Conservation (phyloP, 2,113 vertebrate genomes). For the Bambusicola thoracicus region DNA sequence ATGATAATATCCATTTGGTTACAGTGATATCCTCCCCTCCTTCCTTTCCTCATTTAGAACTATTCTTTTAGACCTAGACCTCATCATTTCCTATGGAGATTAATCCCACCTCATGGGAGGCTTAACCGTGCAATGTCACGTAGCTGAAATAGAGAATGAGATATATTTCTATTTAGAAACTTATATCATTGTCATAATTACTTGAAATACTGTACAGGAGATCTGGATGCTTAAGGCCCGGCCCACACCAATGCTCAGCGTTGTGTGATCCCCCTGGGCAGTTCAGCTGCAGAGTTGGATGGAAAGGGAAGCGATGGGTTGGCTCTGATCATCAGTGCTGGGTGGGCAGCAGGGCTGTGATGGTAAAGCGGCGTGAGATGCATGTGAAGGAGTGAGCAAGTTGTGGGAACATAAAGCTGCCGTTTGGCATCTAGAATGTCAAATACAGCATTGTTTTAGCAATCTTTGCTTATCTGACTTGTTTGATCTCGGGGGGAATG, state of each 20-base stretch:
- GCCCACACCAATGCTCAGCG: not conserved
- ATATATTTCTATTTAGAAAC: not conserved
- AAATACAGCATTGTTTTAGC: not conserved
- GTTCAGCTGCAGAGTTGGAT: not conserved
- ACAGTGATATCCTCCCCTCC: too few species aligned
- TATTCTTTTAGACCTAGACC: too few species aligned
- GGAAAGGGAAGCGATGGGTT: not conserved
- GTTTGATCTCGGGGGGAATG: not conserved
- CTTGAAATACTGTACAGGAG: not conserved
- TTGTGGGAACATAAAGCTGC: not conserved
- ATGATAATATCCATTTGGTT: too few species aligned
- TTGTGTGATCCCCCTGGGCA: not conserved
- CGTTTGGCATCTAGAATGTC: not conserved
- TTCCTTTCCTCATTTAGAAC: too few species aligned
- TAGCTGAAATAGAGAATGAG: not conserved
- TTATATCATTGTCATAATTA: not conserved
- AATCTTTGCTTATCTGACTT: not conserved
- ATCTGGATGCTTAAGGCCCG: not conserved
- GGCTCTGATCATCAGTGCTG: not conserved
- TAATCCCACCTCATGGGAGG: not conserved
- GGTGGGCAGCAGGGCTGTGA: not conserved
- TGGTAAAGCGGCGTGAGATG: not conserved
- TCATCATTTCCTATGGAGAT: too few species aligned
- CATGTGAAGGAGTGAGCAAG: not conserved
- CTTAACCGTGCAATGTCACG: rapidly evolving